A percentile compares a stretch with the other conserved stretches of the same genome.
Evolutionary conservation across 2,888 invertebrate species (phyloP).

Genomic region (Cheilosia vernalis): DNA sequence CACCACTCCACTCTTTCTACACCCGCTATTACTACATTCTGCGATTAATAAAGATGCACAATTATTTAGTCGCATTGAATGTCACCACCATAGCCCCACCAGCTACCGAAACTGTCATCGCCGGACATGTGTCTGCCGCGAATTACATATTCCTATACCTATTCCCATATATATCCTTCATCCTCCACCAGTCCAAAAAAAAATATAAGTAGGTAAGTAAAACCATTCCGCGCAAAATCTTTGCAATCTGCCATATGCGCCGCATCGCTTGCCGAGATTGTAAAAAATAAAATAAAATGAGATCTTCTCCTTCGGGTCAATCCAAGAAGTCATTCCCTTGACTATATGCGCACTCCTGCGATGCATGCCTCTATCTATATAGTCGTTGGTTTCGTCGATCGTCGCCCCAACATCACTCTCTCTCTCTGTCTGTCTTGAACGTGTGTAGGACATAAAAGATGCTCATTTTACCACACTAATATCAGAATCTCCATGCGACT

Average conservation of each 20-base stretch:
- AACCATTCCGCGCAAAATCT: slow-evolving; percentile 29
- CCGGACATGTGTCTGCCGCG: slow-evolving; percentile 34
- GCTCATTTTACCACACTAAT: slow-evolving; percentile 67
- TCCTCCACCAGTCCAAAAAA: not conserved
- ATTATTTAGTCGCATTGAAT: not conserved
- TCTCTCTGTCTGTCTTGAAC: slow-evolving; percentile 22
- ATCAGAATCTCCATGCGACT: slow-evolving; percentile 69
- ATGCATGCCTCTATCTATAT: not conserved
- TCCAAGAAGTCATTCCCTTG: slow-evolving; percentile 43
- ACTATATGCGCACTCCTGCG: not conserved
- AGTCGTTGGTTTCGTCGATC: not conserved
- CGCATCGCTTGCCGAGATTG: slow-evolving; percentile 3
- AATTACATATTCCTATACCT: slow-evolving; percentile 26
- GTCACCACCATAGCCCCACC: slow-evolving; percentile 26
- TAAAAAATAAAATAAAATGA: slow-evolving; percentile 48
- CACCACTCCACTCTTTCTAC: too few relatives aligned
- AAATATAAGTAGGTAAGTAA: not conserved
- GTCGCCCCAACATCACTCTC: slow-evolving; percentile 35
- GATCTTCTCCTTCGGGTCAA: slow-evolving; percentile 65
- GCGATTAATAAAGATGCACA: not conserved
- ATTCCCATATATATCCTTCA: slow-evolving; percentile 5
- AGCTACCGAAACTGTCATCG: slow-evolving; percentile 69
- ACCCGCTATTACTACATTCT: too few relatives aligned
- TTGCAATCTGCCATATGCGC: slow-evolving; percentile 45
- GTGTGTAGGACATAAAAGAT: slow-evolving; percentile 74